Evolutionary conservation across 2,113 vertebrate genomes (phyloP).

Genomic region (Motacilla alba): DNA sequence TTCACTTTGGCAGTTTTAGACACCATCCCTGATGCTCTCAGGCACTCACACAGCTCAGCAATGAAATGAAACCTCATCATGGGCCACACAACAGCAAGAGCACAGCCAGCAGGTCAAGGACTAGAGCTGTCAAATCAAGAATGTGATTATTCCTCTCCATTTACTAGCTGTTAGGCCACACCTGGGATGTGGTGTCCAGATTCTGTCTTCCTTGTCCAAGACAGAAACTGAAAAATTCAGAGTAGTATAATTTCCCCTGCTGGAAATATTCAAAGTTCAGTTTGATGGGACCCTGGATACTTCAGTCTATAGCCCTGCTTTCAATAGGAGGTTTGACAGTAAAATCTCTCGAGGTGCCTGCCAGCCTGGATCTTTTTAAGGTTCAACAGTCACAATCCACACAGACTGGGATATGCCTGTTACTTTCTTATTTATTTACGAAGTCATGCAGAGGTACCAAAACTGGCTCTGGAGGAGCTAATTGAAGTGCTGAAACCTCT

Average conservation of each 20-base stretch:
- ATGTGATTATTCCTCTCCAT: neutral
- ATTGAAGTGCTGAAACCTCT: neutral
- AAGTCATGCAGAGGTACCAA: neutral
- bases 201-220: neutral
- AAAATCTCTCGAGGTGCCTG: neutral
- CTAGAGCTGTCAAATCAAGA: neutral
- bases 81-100: fast-evolving
- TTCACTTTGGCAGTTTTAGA: neutral
- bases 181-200: neutral
- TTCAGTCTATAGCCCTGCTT: neutral
- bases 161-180: neutral
- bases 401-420: neutral
- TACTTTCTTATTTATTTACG: neutral
- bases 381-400: neutral
- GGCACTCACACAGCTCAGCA: neutral
- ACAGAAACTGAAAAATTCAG: neutral
- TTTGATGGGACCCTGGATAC: neutral
- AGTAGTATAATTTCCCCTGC: neutral
- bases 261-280: neutral
- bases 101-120: neutral
- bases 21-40: neutral
- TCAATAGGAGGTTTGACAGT: neutral
- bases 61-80: neutral
- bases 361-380: neutral
- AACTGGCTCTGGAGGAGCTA: neutral